Percentiles rank a stretch among this genome's conserved stretches.
phyloP scores from a whole-genome alignment of 2,888 invertebrate genomes.

The Rhopalosiphum nymphaeae region DNA sequence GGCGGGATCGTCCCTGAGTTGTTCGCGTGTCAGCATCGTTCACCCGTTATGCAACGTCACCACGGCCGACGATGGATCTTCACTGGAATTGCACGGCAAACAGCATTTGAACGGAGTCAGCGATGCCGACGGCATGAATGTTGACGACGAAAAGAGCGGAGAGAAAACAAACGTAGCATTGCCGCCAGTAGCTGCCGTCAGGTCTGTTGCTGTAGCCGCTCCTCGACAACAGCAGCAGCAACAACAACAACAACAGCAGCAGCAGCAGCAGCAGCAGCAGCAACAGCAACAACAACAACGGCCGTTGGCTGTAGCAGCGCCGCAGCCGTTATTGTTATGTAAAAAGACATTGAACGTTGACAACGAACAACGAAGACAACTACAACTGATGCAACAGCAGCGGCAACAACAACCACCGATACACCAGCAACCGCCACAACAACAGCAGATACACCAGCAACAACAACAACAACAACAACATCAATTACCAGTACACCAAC shows the following conservation, averaged over 20 bases:
- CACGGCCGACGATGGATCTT: constrained; percentile 32
- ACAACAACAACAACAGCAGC: neutral
- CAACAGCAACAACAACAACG: constrained; percentile 8
- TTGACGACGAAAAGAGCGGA: constrained; percentile 14
- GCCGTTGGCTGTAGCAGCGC: neutral
- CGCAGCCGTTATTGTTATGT: constrained; percentile 30
- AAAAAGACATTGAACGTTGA: constrained; percentile 52
- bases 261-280: neutral
- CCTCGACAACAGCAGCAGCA: constrained; percentile 26
- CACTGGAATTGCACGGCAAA: neutral
- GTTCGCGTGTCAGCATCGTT: constrained; percentile 58
- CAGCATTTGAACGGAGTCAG: neutral
- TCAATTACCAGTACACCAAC: neutral
- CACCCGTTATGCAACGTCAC: constrained; percentile 52
- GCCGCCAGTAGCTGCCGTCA: constrained; percentile 7
- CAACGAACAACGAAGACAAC: constrained; percentile 26
- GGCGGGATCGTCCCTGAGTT: constrained; percentile 49
- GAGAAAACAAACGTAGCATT: constrained; percentile 7
- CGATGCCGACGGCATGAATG: neutral
- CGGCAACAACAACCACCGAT: neutral
- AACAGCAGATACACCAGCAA: neutral
- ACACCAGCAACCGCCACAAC: neutral
- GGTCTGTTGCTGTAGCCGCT: constrained; percentile 29
- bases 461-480: neutral
- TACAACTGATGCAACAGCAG: neutral